Evolutionary conservation across 2,888 invertebrate genomes (phyloP).

Genomic region (Zaprionus bogoriensis): DNA sequence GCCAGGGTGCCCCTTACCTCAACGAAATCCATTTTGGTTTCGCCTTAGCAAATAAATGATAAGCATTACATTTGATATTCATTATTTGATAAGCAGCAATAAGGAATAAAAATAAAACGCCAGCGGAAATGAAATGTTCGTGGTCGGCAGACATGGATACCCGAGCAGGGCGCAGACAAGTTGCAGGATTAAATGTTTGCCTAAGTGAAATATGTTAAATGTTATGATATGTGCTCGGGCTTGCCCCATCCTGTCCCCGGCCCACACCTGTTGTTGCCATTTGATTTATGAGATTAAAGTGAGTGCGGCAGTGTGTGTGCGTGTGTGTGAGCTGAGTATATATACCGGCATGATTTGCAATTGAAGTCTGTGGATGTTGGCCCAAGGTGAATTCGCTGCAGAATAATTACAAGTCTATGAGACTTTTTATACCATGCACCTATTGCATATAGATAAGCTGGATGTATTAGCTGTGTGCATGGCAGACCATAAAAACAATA

Average conservation of each 20-base stretch:
- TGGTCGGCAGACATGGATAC: conserved; percentile 7
- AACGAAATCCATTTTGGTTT: conserved; percentile 46
- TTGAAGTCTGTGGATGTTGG: conserved; percentile 1
- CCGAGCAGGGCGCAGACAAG: conserved; percentile 44
- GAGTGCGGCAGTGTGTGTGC: conserved; percentile 6
- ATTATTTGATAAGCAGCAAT: conserved; percentile 75
- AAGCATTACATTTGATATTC: conserved; percentile 79
- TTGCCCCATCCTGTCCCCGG: conserved; percentile 8
- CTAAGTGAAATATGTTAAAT: conserved; percentile 78
- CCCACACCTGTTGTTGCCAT: conserved; percentile 40
- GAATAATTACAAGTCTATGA: conserved; percentile 44
- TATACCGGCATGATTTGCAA: conserved; percentile 34
- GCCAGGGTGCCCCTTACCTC: background rate
- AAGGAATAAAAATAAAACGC: conserved; percentile 77
- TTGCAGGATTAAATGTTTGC: conserved; percentile 72
- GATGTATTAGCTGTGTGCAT: no score
- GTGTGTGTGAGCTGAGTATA: background rate
- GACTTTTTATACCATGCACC: no score
- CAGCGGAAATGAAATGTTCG: conserved; percentile 68
- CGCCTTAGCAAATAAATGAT: conserved; percentile 75
- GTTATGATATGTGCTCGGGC: conserved; percentile 63
- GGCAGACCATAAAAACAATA: no score
- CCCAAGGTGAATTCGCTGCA: conserved; percentile 13
- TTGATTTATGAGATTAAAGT: conserved; percentile 74
- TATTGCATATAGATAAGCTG: no score